phyloP scores from a whole-genome alignment of 2,888 invertebrate genomes.

The Plagodis pulveraria region DNA sequence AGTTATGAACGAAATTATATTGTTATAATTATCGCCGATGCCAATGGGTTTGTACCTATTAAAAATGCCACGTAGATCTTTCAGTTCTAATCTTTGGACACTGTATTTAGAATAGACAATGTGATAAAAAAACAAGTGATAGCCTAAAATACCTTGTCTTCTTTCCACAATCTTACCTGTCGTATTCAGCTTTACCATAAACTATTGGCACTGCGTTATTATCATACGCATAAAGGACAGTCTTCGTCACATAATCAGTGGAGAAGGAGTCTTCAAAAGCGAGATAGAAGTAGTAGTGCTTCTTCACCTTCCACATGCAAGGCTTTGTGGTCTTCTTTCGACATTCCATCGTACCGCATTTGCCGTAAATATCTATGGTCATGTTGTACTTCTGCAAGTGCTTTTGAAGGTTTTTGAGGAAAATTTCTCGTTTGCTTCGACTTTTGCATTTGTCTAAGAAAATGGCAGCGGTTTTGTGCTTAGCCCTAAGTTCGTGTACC shows the following conservation, averaged over 20 bases:
- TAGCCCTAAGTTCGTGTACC: conserved; percentile 50
- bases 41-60: too few relatives aligned
- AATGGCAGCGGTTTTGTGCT: conserved; percentile 63
- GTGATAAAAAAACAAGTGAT: too few relatives aligned
- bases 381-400: conserved; percentile 67
- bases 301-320: conserved; percentile 69
- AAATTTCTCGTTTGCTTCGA: conserved; percentile 58
- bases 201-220: conserved; percentile 88
- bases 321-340: conserved; percentile 55
- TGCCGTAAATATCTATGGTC: conserved; percentile 80
- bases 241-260: conserved; percentile 63
- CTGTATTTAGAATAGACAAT: too few relatives aligned
- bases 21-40: too few relatives aligned
- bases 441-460: conserved; percentile 66
- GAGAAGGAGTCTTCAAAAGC: conserved; percentile 90
- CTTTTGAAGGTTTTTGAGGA: conserved; percentile 63
- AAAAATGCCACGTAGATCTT: too few relatives aligned
- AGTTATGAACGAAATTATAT: too few relatives aligned
- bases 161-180: conserved; percentile 49
- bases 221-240: conserved; percentile 83
- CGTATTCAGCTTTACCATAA: conserved; percentile 87
- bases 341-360: conserved; percentile 72
- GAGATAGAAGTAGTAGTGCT: conserved; percentile 89
- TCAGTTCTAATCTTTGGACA: too few relatives aligned
- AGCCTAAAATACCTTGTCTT: too few relatives aligned